Base-by-base conservation (phyloP, 2,888 invertebrate species). In the Operophtera brumata region DNA sequence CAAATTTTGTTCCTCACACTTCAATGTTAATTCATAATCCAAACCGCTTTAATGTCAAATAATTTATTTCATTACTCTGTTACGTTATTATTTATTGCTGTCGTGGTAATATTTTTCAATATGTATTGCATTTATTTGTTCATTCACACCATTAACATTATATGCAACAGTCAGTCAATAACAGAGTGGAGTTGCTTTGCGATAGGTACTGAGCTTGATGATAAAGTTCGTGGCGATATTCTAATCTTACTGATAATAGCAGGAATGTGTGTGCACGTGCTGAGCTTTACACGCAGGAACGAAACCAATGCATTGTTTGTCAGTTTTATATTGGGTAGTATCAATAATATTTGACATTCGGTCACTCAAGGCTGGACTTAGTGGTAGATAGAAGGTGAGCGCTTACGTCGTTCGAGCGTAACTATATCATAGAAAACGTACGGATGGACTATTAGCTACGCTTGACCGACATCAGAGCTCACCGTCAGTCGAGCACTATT, bases 141-240 rank as follows among this genome's bases (percentile, higher is more conserved):
- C 47, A 40, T 48, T 56, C 45, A 49, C 51, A 40, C 14, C 55
- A 47, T 47, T 54, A 50, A 58, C 52, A 57, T 35, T 47, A 12
- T 71, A 80, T 84, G 84, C 84, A 78, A 74, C 82, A 79, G 84
- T 84, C 84, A 84, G 84, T 84, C 82, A 75, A 70, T 73, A 69
- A 71, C 64, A 62, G 57, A 56, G 43, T 59, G 47, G 49, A 51
- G 34, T 52, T 37, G 56, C 44, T 48, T 53, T 36, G 40, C 47
- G 10, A 34, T 47, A 13, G 13, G 1, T 36, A 10, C 7, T 13
- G 1, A 36, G 12, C 1, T 12, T 12, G 13, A n/a, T n/a, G n/a
- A 12, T 35, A 11, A 13, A 13, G 7, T 8, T 13, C 12, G 13
- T 7, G 6, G 6, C 36, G 7, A 36, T 36, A 12, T 13, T 11